Conservation (phyloP, 2,113 vertebrate species). For the Pygoscelis adeliae region DNA sequence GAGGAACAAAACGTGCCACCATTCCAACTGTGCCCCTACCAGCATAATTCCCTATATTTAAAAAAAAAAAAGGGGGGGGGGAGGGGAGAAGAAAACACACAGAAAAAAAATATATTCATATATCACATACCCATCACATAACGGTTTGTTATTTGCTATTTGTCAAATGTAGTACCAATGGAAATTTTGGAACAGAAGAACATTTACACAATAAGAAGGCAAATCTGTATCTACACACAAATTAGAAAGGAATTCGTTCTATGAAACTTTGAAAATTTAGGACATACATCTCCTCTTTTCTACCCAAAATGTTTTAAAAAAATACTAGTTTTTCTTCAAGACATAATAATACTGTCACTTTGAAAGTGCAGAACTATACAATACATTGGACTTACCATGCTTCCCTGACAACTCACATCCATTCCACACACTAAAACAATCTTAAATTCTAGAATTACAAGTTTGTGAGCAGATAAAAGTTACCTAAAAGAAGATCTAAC, state of each 20-base stretch:
- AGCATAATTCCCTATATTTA: constrained; percentile 87
- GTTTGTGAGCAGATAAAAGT: background rate
- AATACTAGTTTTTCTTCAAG: background rate
- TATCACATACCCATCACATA: background rate
- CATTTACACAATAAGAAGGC: background rate
- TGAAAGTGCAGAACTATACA: background rate
- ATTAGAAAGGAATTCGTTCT: background rate
- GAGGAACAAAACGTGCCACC: constrained; percentile 94
- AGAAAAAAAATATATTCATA: background rate
- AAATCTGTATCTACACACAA: background rate
- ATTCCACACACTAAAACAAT: background rate
- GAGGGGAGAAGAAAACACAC: rapidly evolving
- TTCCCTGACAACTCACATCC: background rate
- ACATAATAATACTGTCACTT: background rate
- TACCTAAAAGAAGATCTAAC: background rate
- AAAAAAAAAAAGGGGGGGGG: background rate
- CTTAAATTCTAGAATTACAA: background rate
- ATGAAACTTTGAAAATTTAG: background rate
- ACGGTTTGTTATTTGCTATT: background rate
- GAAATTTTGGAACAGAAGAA: background rate
- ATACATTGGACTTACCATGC: background rate
- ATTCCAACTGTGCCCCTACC: constrained; percentile 93
- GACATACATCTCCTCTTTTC: background rate
- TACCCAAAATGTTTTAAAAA: background rate
- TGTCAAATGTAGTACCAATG: background rate